Percentiles rank a stretch among this genome's conserved stretches.
These are phyloP conservation scores for Oceanites oceanicus DNA, from an alignment of 2,113 vertebrate genomes.

Conservation along the genomic window DNA sequence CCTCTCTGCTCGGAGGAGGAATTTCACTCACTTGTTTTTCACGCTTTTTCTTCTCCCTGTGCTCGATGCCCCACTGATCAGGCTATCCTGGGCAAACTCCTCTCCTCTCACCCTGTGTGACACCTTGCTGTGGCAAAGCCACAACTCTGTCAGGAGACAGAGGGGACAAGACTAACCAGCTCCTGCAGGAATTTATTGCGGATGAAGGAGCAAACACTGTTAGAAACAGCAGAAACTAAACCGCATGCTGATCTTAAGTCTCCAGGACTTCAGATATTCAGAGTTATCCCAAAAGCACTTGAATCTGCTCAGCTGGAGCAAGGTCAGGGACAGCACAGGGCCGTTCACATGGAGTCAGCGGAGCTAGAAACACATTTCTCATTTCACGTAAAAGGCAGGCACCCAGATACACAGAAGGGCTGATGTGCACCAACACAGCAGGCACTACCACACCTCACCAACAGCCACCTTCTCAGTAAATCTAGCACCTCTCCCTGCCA, in stretches of 20 bases:
- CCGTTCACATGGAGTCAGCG: rapidly evolving
- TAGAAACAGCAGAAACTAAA: not conserved
- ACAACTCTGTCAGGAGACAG: not conserved
- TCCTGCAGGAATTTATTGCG: not conserved
- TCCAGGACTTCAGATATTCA: not conserved
- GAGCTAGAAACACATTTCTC: not conserved
- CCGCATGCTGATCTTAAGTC: not conserved
- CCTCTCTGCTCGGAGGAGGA: not conserved
- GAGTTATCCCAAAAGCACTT: not conserved
- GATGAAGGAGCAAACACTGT: not conserved
- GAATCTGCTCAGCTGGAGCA: not conserved
- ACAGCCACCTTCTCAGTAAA: not conserved
- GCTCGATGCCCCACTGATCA: rapidly evolving
- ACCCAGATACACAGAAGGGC: not conserved
- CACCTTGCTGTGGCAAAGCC: not conserved
- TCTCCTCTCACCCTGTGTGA: not conserved
- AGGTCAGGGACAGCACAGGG: not conserved
- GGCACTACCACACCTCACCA: not conserved
- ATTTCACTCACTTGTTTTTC: not conserved
- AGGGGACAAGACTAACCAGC: not conserved
- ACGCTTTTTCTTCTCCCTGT: not conserved
- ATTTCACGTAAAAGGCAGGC: not conserved
- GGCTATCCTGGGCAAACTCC: not conserved
- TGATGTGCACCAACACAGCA: not conserved
- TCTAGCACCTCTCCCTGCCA: not conserved